Evolutionary conservation across 2,888 invertebrate species (phyloP), one percentile per base, ranked within the genome.

Genomic region (Timema podura): DNA sequence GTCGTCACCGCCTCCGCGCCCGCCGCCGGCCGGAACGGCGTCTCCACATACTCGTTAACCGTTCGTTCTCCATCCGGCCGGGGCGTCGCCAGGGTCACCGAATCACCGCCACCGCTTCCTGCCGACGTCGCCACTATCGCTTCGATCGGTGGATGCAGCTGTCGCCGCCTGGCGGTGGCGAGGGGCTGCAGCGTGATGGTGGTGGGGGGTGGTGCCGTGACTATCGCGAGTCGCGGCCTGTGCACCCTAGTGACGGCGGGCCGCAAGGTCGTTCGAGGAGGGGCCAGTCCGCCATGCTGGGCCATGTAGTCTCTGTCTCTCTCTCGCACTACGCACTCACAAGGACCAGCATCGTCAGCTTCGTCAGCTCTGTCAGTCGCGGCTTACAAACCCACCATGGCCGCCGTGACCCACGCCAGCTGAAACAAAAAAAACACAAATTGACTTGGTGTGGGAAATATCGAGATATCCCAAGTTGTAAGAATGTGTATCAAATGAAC

Each of bases 1-100:
- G 16, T 54, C 71, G 68, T 47, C 48, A 48, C 67, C 46, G 69
- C 75, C 78, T 80, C 81, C 81, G 84, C 83, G 83, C 83, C 75
- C 80, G 78, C 73, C 83, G 83, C 76, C 82, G 81, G 86, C 80
- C 87, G 87, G 79, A 90, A 86, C 76, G 91, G 94, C 76, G 93
- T 92, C 83, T 96, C 96, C 84, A 96, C 94, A 87, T 96, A 96
- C 82, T 95, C 94, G 86, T 96, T 96, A 81, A 89, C 89, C 81
- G 89, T 88, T 80, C 95, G 87, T 81, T 94, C 94, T 80, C 87
- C 88, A 82, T 92, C 92, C 77, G 95, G 94, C 81, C 95, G 87
- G 77, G 95, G 95, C 82, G 85, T 84, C 71, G 85, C 81, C 73
- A 88, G 82, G 72, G 86, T 84, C 73, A 88, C 88, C 74, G 72